These are phyloP conservation scores for Hyla sarda DNA, from an alignment of 2,113 vertebrate species.

Conservation along the genomic window DNA sequence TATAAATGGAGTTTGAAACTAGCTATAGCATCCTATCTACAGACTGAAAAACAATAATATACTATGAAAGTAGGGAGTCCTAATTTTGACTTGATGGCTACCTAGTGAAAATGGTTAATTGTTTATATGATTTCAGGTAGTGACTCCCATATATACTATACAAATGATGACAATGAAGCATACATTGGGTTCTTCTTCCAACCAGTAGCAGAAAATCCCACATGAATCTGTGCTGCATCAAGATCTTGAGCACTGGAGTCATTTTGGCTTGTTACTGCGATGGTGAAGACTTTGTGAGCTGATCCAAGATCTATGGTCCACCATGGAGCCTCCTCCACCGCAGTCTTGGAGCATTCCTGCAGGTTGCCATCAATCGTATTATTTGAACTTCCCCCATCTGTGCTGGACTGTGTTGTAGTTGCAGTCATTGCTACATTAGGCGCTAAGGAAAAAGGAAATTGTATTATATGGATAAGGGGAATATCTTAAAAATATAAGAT, in stretches of 20 bases:
- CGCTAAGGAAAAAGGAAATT: conserved; percentile 25
- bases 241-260: conserved; percentile 21
- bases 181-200: conserved; percentile 57
- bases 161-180: neutral
- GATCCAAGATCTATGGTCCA: conserved; percentile 48
- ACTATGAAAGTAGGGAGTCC: too few species aligned
- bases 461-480: neutral
- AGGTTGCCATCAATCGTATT: conserved; percentile 57
- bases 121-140: too few species aligned
- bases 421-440: conserved; percentile 54
- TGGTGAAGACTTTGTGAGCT: conserved; percentile 20
- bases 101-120: too few species aligned
- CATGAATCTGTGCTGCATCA: conserved; percentile 61
- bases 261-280: conserved; percentile 44
- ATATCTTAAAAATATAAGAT: neutral
- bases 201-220: conserved; percentile 55
- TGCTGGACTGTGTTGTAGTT: conserved; percentile 58
- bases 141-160: neutral
- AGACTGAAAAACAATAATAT: neutral
- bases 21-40: neutral
- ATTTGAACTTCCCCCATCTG: conserved; percentile 5
- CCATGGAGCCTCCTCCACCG: neutral
- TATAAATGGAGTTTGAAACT: neutral
- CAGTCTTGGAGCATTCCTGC: conserved; percentile 54
- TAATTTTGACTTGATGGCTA: too few species aligned